Percentiles rank a stretch among this genome's conserved stretches.
phyloP scores from a whole-genome alignment of 2,113 vertebrate species.

The Siniperca knerii region DNA sequence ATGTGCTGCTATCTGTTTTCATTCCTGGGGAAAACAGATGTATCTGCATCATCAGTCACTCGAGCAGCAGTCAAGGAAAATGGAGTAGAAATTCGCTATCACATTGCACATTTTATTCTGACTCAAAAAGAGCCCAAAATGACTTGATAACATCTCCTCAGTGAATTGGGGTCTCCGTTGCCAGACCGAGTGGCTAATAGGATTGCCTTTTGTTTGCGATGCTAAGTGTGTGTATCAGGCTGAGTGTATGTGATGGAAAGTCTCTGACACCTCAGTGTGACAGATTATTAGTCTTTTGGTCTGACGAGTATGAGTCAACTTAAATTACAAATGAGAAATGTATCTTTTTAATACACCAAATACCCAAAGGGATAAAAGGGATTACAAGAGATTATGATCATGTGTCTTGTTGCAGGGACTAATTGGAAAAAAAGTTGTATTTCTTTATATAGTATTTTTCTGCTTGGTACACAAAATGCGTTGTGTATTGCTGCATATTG shows the following conservation, averaged over 20 bases:
- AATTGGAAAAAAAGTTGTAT: neutral
- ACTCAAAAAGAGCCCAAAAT: neutral
- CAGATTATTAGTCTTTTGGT: neutral
- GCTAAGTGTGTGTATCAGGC: neutral
- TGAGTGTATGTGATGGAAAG: neutral
- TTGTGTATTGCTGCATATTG: neutral
- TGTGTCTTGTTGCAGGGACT: neutral
- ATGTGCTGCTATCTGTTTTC: neutral
- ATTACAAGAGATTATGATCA: neutral
- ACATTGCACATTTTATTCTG: neutral
- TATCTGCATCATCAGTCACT: neutral
- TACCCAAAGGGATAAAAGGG: neutral
- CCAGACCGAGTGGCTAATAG: neutral
- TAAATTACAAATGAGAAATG: neutral
- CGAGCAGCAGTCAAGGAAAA: neutral
- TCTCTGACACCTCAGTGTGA: neutral
- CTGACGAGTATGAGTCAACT: neutral
- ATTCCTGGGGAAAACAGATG: neutral
- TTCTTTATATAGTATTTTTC: neutral
- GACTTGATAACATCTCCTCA: neutral
- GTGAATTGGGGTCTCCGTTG: neutral
- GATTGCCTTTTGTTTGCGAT: neutral
- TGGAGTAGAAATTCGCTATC: fast-evolving
- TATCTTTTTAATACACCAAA: neutral
- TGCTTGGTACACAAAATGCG: neutral